Base-by-base conservation (phyloP, 2,888 invertebrate genomes). In the Anoncus sp. region DNA sequence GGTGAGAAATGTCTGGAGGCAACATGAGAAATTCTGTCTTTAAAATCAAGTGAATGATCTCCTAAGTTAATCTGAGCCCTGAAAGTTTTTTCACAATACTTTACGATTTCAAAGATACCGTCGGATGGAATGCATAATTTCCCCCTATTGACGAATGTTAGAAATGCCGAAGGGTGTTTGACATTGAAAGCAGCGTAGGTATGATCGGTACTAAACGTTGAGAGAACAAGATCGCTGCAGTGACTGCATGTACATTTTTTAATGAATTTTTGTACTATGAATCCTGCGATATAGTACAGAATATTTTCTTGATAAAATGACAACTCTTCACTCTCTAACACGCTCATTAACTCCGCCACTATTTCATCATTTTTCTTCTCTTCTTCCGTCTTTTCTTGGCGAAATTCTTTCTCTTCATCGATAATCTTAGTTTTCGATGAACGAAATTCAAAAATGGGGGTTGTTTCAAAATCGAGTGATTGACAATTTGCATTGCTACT, bases 261-360 rank as follows among this genome's bases (percentile, higher is more conserved):
- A 14, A 14, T 45, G 16, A 45, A 45, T 45, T 45, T 45, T 43
- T 45, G 14, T 12, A 45, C 45, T 6, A 45, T 45, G 5, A n/a
- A 6, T 6, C 45, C 14, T 6, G 45, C 4, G 16, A 45, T 45
- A 43, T 43, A 43, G n/a, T 43, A 45, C 16, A 45, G n/a, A 6
- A 45, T 45, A 45, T 45, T 45, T 45, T 45, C n/a, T n/a, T 16
- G 18, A 45, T 45, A 45, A n/a, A 45, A 6, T n/a, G 45, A 45
- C 6, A 45, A n/a, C 45, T 45, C 12, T 6, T 14, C 45, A n/a
- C 14, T 45, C 1, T 45, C 14, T 45, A 45, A n/a, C 14, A n/a
- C 6, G 14, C 6, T 45, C 45, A 45, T 45, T 6, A 10, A 45
- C 16, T 45, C n/a, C 16, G 14, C 45, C 16, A 35, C 10, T 10